Base-by-base conservation (phyloP, 1,140 invertebrate species). In the Drosophila rhopaloa region DNA sequence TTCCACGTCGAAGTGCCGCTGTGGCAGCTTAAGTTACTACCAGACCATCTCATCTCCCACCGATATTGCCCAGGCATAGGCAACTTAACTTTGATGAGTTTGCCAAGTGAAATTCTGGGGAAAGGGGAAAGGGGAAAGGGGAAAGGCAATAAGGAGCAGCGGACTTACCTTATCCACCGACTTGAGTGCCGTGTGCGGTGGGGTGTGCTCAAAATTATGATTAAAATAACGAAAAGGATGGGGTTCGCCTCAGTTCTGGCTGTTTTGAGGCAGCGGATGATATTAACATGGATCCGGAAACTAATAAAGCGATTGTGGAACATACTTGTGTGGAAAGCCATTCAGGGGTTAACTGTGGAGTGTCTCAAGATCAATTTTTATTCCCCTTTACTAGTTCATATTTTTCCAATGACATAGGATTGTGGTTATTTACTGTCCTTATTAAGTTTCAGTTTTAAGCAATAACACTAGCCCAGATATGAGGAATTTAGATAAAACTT, bases 41-140 rank as follows among this genome's bases (percentile, higher is more conserved):
- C 63, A 48, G 29, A 14, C 37, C 46, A 27, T n/a, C 29, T 11
- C 63, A 32, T 37, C 29, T 43, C 6, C 65, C 38, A 29, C 66
- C 68, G 35, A 71, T 70, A 59, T 59, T 73, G 47, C 44, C 59
- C 44, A 19, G 66, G 73, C 63, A 62, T 79, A 60, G 62, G 56
- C 80, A 79, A 86, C 83, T 89, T 80, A 89, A 84, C 68, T 89
- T 89, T 89, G 84, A 89, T 89, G 84, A 89, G 84, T 89, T 84
- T 88, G 79, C 79, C 50, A 79, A 89, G 79, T 86, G 70, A 67
- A 68, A 76, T 67, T 60, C 37, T 37, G 32, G 37, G 6, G 27
- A 10, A 16, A 44, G 10, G 32, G 32, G 4, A 14, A 19, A 16
- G 19, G n/a, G 6, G 27, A 10, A 16, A 44, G 10, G 32, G 32